These are phyloP conservation scores for Leuciscus waleckii DNA, from an alignment of 2,797 vertebrate genomes.

Conservation along the genomic window DNA sequence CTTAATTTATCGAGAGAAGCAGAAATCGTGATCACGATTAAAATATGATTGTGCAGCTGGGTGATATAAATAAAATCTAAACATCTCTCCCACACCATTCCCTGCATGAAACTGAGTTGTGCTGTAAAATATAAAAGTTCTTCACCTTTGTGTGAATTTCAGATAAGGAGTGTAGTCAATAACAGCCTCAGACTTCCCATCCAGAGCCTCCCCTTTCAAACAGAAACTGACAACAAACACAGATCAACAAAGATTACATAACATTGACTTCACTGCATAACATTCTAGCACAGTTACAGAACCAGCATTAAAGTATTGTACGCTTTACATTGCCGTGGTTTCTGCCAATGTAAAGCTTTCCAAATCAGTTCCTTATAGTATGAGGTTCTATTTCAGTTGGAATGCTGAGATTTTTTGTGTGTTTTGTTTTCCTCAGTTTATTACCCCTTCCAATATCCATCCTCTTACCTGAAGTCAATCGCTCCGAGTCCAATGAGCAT, in stretches of 20 bases:
- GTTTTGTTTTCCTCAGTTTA: not conserved
- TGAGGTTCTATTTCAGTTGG: not conserved
- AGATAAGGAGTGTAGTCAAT: constrained; percentile 90
- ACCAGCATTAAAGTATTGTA: not conserved
- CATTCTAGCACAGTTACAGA: not conserved
- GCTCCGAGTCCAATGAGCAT: constrained; percentile 89
- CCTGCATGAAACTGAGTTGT: not conserved
- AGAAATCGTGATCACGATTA: not conserved
- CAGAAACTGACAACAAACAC: constrained; percentile 79
- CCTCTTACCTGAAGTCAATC: constrained; percentile 87
- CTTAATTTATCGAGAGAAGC: not conserved
- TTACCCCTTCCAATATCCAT: not conserved
- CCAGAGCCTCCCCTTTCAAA: constrained; percentile 87
- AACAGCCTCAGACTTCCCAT: constrained; percentile 85
- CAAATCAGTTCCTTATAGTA: not conserved
- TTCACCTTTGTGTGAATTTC: constrained; percentile 89
- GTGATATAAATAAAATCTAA: not conserved
- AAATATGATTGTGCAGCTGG: not conserved
- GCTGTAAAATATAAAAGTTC: not conserved
- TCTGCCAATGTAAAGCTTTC: not conserved
- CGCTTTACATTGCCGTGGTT: not conserved
- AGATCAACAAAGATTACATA: not conserved
- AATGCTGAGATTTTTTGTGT: not conserved
- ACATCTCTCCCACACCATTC: not conserved
- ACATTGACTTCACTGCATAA: constrained; percentile 1